Conservation (phyloP, 2,888 invertebrate species). For the Ligdia adustata region DNA sequence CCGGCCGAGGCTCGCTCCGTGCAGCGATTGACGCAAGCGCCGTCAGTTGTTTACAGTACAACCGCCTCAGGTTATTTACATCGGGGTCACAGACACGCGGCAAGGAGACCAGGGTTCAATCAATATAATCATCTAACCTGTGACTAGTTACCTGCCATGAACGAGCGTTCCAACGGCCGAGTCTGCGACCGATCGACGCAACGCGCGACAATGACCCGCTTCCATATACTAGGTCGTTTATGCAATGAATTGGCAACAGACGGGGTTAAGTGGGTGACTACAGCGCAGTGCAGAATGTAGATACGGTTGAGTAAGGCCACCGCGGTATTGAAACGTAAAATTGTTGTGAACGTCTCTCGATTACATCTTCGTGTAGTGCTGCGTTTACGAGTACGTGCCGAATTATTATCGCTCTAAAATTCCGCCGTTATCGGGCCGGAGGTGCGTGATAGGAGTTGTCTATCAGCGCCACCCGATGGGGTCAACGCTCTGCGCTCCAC, state of each 20-base stretch:
- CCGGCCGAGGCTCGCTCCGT: constrained; percentile 32
- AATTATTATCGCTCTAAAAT: constrained; percentile 61
- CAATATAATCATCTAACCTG: constrained; percentile 76
- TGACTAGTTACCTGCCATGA: constrained; percentile 49
- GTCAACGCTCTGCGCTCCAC: constrained; percentile 70
- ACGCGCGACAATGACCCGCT: constrained; percentile 79
- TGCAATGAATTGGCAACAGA: constrained; percentile 73
- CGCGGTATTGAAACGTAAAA: constrained; percentile 44
- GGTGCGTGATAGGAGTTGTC: constrained; percentile 61
- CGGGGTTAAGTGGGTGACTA: constrained; percentile 65
- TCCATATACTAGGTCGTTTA: constrained; percentile 76
- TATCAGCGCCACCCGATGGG: constrained; percentile 65
- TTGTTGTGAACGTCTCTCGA: constrained; percentile 35
- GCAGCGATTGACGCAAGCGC: constrained; percentile 75
- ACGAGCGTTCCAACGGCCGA: constrained; percentile 13
- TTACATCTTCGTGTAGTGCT: constrained; percentile 38
- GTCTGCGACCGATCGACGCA: constrained; percentile 55
- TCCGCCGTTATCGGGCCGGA: constrained; percentile 59
- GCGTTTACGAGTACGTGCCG: constrained; percentile 41
- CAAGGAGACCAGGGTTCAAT: constrained; percentile 75
- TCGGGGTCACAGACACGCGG: constrained; percentile 82
- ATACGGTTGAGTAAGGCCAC: constrained; percentile 67
- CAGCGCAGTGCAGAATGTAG: constrained; percentile 58
- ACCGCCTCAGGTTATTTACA: constrained; percentile 81
- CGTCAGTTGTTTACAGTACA: constrained; percentile 79